Base-by-base conservation (phyloP, 2,888 invertebrate species). In the Diloba caeruleocephala region DNA sequence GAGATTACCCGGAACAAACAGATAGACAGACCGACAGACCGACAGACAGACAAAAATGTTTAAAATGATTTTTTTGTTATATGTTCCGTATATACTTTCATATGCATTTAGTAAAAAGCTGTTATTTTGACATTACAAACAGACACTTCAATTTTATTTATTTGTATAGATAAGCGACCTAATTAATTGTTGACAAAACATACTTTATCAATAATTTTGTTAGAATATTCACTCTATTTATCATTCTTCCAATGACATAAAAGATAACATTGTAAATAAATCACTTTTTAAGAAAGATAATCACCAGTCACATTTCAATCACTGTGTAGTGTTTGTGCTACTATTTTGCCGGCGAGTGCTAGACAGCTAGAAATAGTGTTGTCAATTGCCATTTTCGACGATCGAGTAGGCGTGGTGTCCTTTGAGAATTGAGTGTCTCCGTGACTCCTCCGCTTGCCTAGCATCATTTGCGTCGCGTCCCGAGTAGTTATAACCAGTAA, bases 401-500 rank as follows among this genome's bases (percentile, higher is more conserved):
- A 37, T 48, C 38, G 57, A 64, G 70, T 71, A 68, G 71, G 71
- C 73, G 71, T 71, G 36, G 53, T 58, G 52, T 64, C 63, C 67
- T 63, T 66, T 57, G 49, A n/a, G n/a, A n/a, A n/a, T n/a, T n/a
- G n/a, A 51, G 48, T 62, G 55, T 43, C 41, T 63, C 56, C 46
- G 31, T 34, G 39, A 41, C 56, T 64, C 61, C 70, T 55, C 52
- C 71, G 76, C 74, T 68, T 43, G 17, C 60, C 76, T 58, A 65
- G 57, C 62, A 23, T 73, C 57, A 57, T 76, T 84, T 71, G 77
- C 59, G 50, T 79, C 82, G 65, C 78, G 66, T 70, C 78, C 80
- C 73, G 70, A 83, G 84, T 86, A 82, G 86, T 82, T 82, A 73
- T 74, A 78, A 81, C 85, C 81, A 85, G 88, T 86, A 85, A 86